Evolutionary conservation across 2,113 vertebrate genomes (phyloP).

Genomic region (Aramus guarauna): DNA sequence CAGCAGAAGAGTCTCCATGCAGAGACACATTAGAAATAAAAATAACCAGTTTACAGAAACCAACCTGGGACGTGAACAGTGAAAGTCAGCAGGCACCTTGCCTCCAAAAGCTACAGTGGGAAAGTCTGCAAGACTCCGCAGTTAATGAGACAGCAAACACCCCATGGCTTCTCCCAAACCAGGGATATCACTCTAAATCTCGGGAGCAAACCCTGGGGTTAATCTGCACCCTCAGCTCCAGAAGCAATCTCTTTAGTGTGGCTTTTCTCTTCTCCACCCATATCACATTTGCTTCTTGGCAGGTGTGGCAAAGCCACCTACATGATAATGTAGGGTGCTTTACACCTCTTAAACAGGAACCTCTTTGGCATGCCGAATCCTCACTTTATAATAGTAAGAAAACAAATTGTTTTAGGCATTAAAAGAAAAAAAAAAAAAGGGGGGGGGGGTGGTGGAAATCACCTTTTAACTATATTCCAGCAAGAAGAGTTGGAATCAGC

Average conservation of each 20-base stretch:
- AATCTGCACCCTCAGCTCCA: background rate
- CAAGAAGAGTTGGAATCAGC: background rate
- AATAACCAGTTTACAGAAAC: background rate
- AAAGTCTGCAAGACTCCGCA: background rate
- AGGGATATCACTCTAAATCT: background rate
- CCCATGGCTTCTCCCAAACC: background rate
- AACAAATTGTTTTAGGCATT: background rate
- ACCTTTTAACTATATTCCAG: background rate
- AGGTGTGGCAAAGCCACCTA: background rate
- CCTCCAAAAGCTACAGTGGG: background rate
- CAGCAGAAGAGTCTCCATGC: background rate
- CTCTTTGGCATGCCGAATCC: background rate
- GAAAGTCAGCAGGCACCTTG: background rate
- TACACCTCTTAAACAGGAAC: background rate
- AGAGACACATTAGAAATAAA: background rate
- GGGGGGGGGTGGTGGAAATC: background rate
- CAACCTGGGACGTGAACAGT: accelerated
- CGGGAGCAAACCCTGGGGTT: background rate
- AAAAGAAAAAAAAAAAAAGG: background rate
- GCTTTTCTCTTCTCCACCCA: background rate
- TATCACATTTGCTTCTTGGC: background rate
- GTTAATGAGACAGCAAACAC: background rate
- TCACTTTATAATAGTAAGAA: background rate
- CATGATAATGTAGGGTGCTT: background rate
- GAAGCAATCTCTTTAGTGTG: background rate